Evolutionary conservation across 2,797 vertebrate genomes (phyloP).

Genomic region (Neopelma chrysocephalum): DNA sequence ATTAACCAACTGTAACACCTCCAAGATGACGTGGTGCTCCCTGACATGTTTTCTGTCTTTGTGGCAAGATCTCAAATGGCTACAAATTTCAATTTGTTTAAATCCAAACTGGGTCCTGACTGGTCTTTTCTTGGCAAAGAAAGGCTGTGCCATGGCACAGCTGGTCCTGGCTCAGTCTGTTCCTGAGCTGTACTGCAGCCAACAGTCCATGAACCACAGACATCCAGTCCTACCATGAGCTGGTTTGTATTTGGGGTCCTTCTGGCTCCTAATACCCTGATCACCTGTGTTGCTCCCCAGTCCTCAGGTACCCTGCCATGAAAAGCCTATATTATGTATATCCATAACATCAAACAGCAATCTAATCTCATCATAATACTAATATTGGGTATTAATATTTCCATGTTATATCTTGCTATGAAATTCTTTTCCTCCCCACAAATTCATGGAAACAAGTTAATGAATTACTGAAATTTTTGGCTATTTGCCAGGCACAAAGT

Average conservation of each 20-base stretch:
- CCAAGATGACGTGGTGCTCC: slow-evolving; percentile 19
- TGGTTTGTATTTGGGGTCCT: neutral
- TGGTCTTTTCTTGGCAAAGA: slow-evolving; percentile 6
- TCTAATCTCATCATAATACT: neutral
- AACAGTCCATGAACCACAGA: neutral
- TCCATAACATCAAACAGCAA: neutral
- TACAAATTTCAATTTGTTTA: slow-evolving; percentile 54
- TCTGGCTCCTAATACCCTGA: neutral
- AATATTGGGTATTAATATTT: neutral
- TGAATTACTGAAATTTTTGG: neutral
- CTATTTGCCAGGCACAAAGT: neutral
- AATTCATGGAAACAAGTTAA: neutral
- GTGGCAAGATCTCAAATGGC: slow-evolving; percentile 41
- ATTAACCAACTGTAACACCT: neutral
- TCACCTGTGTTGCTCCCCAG: neutral
- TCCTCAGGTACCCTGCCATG: neutral
- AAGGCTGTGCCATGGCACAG: neutral
- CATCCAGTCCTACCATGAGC: neutral
- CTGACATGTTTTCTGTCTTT: slow-evolving; percentile 39
- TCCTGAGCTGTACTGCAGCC: neutral
- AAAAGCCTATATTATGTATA: neutral
- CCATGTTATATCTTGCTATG: neutral
- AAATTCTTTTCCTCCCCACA: neutral
- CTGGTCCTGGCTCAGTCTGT: neutral
- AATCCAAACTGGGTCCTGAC: slow-evolving; percentile 38